These are phyloP conservation scores for Aspidapion aeneum DNA, from an alignment of 2,888 invertebrate species.

Conservation along the genomic window DNA sequence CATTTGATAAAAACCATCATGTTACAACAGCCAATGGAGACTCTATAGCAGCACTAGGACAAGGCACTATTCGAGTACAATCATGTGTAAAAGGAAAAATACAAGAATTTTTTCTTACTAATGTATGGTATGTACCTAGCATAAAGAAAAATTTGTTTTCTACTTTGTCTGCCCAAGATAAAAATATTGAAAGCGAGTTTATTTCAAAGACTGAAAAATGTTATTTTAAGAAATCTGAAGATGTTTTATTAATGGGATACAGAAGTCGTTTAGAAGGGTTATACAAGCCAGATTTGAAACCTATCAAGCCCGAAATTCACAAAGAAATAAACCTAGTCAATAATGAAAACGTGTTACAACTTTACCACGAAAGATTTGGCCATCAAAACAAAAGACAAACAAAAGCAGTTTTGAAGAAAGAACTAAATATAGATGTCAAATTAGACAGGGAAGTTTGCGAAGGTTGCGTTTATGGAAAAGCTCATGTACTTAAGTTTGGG, in stretches of 20 bases:
- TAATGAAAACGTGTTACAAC: background rate
- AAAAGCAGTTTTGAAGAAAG: slow-evolving; percentile 28
- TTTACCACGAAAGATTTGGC: slow-evolving; percentile 37
- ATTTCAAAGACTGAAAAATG: slow-evolving; percentile 23
- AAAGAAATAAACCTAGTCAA: slow-evolving; percentile 12
- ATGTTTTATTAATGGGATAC: background rate
- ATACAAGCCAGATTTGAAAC: background rate
- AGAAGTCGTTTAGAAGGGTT: background rate
- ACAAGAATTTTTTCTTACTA: no score
- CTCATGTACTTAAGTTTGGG: slow-evolving; percentile 12
- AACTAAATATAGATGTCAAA: slow-evolving; percentile 30
- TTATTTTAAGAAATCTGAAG: slow-evolving; percentile 2
- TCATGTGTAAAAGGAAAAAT: no score
- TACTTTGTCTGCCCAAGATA: slow-evolving; percentile 30
- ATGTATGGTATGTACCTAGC: slow-evolving; percentile 33
- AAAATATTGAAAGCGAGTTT: slow-evolving; percentile 22
- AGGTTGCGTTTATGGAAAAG: slow-evolving; percentile 34
- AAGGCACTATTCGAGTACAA: background rate
- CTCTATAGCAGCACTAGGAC: background rate
- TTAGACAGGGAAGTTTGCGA: slow-evolving; percentile 31
- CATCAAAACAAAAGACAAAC: slow-evolving; percentile 37
- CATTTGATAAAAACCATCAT: background rate
- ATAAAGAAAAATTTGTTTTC: slow-evolving; percentile 34
- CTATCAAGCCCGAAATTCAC: background rate
- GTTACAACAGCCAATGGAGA: background rate